Evolutionary conservation across 2,797 vertebrate species (phyloP), one percentile per base, ranked within the genome.

Genomic region (Mycteria americana): DNA sequence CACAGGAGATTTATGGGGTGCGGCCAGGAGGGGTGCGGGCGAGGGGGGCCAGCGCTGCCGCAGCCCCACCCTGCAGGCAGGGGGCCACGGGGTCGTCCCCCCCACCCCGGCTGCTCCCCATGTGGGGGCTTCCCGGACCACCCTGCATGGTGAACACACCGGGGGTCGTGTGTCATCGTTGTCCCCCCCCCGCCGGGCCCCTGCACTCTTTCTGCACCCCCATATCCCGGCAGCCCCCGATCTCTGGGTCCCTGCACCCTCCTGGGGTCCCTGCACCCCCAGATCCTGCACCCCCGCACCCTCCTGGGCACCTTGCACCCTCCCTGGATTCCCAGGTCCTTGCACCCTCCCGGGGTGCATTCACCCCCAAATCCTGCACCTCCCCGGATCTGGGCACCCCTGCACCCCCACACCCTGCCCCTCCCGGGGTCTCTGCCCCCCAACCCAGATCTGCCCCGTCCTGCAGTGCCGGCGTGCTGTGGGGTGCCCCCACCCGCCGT

Each of bases 401-500:
- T 19, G 16, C 24, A 51, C 15, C 75, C 80, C 39, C 7, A 28
- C 7, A 33, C 19, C 4, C 43, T 64, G 64, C 50, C 8, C 27
- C n/a, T 35, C 46, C 35, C 0, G 6, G 23, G 33, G 3, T 80
- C 33, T 59, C 64, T 84, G 45, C 30, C 39, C 76, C 51, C 39
- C 51, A 30, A 2, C 9, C 18, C n/a, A 2, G 2, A 6, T 56
- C 24, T 64, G 33, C 27, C 51, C 60, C 18, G 1, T 69, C 11
- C 54, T 0, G 0, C 2, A 2, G 23, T 35, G 25, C 46, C 1
- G 6, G 57, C 18, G 51, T 2, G 11, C 64, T 31, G 4, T 13
- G 60, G 82, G 54, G 46, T 57, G 57, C 21, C 41, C 77, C 67
- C 13, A 23, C 24, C 64, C 13, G 3, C 54, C 3, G 2, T 24